Base-by-base conservation (phyloP, 1,140 invertebrate genomes). In the Trichonephila clavata region DNA sequence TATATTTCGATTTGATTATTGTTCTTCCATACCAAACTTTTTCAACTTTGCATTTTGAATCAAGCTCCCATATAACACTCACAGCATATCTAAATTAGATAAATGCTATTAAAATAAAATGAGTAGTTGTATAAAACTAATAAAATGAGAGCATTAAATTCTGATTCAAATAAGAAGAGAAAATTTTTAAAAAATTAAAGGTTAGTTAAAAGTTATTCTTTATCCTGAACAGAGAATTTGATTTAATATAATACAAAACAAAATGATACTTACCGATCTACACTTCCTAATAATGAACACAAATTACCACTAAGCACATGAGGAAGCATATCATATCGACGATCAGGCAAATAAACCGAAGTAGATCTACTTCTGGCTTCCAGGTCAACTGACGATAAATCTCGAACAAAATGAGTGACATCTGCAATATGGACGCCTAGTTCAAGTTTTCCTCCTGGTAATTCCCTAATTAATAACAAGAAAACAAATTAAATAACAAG, bases 371-470 rank as follows among this genome's bases (percentile, higher is more conserved):
- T 86, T 65, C 95, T 86, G n/a, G 96, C 96, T 92, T 95, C 95
- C 65, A 94, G 93, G 92, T 96, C 96, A 57, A 96, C 94, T 16
- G 94, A 87, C 1, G 95, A 95, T n/a, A 94, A 94, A 63, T 96
- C 95, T 27, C 95, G 71, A 6, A 96, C 94, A 95, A 96, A 96
- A 94, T 95, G 95, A 65, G 95, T 96, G 1, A 96, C 96, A 95
- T 96, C 96, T 90, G 96, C 96, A 92, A 96, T 96, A 93, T 96
- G 96, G 10, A 96, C 96, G 10, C 96, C 96, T 18, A 96, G 94
- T 94, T 96, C 94, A 43, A 94, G 61, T 50, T 93, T 88, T 94
- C 95, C 96, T 94, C 96, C 94, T 10, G 94, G 94, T 3, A 96
- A 92, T 32, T 95, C 90, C 91, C 96, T 95, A 50, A 84, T 32